Conservation (phyloP, 2,888 invertebrate genomes). For the Pyrocoelia pectoralis region DNA sequence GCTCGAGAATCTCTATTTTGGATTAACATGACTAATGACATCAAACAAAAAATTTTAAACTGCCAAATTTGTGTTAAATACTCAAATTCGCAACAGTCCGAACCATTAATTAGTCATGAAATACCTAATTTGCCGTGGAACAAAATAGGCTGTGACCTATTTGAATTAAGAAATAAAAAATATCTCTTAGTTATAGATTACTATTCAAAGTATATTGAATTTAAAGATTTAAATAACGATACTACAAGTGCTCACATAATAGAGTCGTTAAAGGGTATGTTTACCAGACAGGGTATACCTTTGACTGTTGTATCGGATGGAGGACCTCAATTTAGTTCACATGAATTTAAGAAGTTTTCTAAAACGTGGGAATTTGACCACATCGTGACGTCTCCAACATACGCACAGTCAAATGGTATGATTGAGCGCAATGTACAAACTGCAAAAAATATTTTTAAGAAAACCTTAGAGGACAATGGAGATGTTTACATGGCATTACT, state of each 20-base stretch:
- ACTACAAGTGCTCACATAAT: neutral
- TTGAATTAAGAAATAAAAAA: neutral
- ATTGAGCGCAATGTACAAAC: neutral
- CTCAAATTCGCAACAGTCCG: neutral
- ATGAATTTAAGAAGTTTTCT: neutral
- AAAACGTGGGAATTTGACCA: neutral
- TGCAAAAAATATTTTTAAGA: neutral
- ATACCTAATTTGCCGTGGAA: slow-evolving; percentile 1
- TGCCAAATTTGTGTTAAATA: slow-evolving; percentile 2
- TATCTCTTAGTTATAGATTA: slow-evolving; percentile 3
- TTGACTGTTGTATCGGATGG: neutral
- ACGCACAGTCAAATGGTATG: neutral
- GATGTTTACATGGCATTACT: too few species aligned
- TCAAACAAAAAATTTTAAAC: neutral
- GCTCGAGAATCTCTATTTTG: neutral
- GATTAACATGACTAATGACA: neutral
- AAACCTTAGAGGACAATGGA: too few species aligned
- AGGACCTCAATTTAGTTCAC: neutral
- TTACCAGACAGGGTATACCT: neutral
- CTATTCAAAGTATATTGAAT: neutral
- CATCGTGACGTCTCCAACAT: neutral
- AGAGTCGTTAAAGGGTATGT: neutral
- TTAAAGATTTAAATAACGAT: neutral
- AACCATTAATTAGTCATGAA: neutral
- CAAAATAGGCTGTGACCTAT: slow-evolving; percentile 2